Conservation (phyloP, 2,113 vertebrate species). For the Leptosomus discolor region DNA sequence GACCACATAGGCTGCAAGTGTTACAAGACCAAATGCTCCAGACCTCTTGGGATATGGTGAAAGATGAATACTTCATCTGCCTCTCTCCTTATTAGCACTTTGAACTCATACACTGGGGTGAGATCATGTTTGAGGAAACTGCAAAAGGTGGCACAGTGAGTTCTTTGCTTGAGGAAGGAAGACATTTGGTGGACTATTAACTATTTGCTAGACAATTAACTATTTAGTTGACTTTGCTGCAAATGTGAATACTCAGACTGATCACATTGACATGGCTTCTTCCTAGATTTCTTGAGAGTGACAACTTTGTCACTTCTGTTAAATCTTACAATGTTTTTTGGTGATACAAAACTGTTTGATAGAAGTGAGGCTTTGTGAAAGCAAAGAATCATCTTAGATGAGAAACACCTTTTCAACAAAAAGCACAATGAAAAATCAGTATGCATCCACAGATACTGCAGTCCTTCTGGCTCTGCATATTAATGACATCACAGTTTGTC, state of each 20-base stretch:
- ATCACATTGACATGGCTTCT: not conserved
- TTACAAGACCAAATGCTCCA: conserved; percentile 36
- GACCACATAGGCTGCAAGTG: not conserved
- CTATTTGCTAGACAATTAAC: not conserved
- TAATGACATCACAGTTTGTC: not conserved
- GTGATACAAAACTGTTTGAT: not conserved
- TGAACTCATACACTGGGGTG: not conserved
- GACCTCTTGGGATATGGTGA: not conserved
- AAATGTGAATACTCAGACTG: not conserved
- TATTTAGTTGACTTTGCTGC: not conserved
- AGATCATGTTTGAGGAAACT: not conserved
- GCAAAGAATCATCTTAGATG: not conserved
- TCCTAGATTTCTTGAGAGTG: not conserved
- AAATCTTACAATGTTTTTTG: not conserved
- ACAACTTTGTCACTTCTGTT: not conserved
- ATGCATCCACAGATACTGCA: not conserved
- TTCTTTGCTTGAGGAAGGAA: not conserved
- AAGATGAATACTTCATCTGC: not conserved
- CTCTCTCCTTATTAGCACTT: not conserved
- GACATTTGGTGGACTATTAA: conserved; percentile 18
- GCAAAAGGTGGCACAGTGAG: not conserved
- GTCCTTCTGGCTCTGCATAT: not conserved
- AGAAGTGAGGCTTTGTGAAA: not conserved
- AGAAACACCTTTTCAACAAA: not conserved
- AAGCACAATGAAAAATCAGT: not conserved